Evolutionary conservation across 1,140 invertebrate genomes (phyloP).

Genomic region (Wiebesia pumilae): DNA sequence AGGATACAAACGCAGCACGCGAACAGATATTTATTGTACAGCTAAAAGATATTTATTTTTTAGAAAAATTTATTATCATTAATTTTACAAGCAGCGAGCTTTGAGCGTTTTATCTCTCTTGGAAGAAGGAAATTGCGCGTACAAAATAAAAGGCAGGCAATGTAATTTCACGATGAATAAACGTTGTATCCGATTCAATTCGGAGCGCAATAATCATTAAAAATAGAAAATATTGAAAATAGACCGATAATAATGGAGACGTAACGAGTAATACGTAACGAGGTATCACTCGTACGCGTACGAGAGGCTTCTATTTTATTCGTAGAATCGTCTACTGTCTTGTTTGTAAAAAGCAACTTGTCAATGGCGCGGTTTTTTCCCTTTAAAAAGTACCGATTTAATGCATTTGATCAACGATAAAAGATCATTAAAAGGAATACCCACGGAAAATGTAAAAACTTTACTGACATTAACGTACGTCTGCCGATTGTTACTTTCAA

Average conservation of each 20-base stretch:
- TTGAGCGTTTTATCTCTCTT: neutral
- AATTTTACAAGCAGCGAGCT: neutral
- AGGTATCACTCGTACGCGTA: no score
- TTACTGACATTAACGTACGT: no score
- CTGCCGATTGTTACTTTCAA: no score
- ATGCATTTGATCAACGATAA: no score
- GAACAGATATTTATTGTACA: no score
- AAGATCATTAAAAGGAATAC: no score
- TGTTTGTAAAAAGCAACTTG: no score
- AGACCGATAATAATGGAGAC: neutral
- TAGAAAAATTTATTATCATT: conserved; percentile 35
- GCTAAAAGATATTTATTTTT: neutral
- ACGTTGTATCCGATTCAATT: neutral
- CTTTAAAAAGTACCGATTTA: no score
- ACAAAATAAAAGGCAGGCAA: neutral
- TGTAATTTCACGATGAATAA: neutral
- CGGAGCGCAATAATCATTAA: neutral
- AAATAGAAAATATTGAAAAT: neutral
- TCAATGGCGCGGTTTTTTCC: no score
- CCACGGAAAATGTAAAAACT: no score
- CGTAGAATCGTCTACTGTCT: no score
- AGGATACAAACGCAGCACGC: neutral
- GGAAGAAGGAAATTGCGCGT: neutral
- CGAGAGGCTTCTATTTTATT: no score
- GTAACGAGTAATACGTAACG: neutral